These are phyloP conservation scores for Siniperca knerii DNA, from an alignment of 2,113 vertebrate species.

Conservation along the genomic window DNA sequence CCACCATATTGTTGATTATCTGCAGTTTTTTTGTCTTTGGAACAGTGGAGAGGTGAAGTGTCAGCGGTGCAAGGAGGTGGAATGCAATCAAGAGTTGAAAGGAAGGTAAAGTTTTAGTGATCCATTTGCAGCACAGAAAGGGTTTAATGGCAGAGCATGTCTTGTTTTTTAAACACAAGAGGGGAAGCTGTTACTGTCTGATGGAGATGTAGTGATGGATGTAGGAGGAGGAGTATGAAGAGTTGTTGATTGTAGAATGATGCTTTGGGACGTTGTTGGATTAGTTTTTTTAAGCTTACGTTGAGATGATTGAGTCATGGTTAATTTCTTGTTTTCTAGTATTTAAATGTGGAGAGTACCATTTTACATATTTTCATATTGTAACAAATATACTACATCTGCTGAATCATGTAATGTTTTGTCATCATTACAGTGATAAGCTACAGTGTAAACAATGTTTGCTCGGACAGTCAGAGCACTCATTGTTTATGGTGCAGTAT, in stretches of 20 bases:
- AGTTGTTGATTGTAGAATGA: constrained; percentile 17
- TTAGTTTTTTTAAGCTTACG: not conserved
- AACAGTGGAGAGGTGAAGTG: constrained; percentile 13
- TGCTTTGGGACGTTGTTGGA: not conserved
- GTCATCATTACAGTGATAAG: constrained; percentile 3
- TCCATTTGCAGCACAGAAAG: constrained; percentile 28
- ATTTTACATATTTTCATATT: not conserved
- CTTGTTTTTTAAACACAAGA: constrained; percentile 28
- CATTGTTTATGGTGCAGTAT: not conserved
- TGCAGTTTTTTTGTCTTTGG: constrained; percentile 27
- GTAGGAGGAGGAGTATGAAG: constrained; percentile 1
- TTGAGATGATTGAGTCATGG: not conserved
- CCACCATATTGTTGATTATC: constrained; percentile 62
- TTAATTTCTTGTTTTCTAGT: not conserved
- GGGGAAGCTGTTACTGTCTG: constrained; percentile 36
- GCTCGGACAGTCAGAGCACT: not conserved
- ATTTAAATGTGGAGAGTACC: not conserved
- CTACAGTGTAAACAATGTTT: constrained; percentile 1
- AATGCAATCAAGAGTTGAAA: constrained; percentile 46
- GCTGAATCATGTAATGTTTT: not conserved
- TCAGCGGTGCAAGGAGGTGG: constrained; percentile 11
- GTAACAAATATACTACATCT: not conserved
- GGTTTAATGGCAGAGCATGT: constrained; percentile 16
- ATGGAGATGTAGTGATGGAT: constrained; percentile 21
- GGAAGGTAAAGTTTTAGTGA: constrained; percentile 41